Conservation (phyloP, 2,797 vertebrate species). For the Leptoclinus maculatus region DNA sequence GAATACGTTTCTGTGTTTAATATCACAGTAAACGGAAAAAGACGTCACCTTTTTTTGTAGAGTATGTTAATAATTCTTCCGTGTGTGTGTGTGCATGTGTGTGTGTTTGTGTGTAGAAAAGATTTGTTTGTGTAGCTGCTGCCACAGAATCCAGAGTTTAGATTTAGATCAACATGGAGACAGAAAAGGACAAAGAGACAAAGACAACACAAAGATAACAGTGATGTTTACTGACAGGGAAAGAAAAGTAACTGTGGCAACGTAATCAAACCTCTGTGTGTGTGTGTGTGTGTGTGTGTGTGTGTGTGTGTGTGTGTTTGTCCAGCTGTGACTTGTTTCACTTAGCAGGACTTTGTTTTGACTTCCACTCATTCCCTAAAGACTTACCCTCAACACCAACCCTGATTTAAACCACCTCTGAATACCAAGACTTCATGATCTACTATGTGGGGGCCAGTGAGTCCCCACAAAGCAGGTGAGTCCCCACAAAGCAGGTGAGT, state of each 20-base stretch:
- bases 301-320: slow-evolving; percentile 22
- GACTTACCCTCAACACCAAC: not conserved
- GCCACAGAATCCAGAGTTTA: too few relatives aligned
- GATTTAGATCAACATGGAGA: not conserved
- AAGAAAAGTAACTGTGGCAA: not conserved
- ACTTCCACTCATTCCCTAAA: not conserved
- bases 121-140: not conserved
- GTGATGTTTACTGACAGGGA: not conserved
- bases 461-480: not conserved
- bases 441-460: too few relatives aligned
- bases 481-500: too few relatives aligned
- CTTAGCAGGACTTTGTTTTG: not conserved
- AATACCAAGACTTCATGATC: too few relatives aligned
- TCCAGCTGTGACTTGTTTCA: slow-evolving; percentile 25
- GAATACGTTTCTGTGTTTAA: too few relatives aligned
- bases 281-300: not conserved
- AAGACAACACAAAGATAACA: not conserved
- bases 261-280: not conserved
- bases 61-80: too few relatives aligned
- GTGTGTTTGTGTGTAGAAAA: too few relatives aligned
- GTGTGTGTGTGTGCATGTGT: too few relatives aligned
- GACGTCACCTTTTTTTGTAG: too few relatives aligned
- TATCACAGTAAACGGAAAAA: too few relatives aligned
- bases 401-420: not conserved
- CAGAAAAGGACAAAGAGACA: not conserved